Percentiles rank a stretch among this genome's conserved stretches.
These are phyloP conservation scores for Steinernema scapterisci DNA, from an alignment of 2,888 invertebrate species.

Conservation along the genomic window DNA sequence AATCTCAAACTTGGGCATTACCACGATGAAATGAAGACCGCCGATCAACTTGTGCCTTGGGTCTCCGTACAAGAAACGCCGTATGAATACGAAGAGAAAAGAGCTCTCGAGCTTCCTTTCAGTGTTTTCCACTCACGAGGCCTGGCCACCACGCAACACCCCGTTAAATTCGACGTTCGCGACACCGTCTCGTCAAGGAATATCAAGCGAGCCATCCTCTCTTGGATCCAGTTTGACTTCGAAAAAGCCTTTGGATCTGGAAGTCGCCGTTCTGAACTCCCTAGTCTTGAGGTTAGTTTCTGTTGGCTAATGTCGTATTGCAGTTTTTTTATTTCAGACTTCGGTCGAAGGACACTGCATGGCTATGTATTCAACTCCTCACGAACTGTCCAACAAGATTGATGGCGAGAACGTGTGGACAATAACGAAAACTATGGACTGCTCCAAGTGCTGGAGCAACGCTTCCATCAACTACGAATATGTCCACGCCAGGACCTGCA, in stretches of 20 bases:
- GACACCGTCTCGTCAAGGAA: slow-evolving; percentile 55
- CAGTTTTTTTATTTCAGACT: slow-evolving; percentile 36
- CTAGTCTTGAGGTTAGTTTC: too few relatives aligned
- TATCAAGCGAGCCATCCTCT: slow-evolving; percentile 63
- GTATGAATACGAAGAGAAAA: background rate
- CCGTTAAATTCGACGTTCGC: background rate
- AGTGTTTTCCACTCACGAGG: too few relatives aligned
- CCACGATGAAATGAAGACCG: background rate
- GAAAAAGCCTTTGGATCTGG: too few relatives aligned
- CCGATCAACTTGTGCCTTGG: background rate
- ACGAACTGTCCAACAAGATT: background rate
- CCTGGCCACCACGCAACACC: background rate
- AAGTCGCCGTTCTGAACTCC: too few relatives aligned
- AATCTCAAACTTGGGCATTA: background rate
- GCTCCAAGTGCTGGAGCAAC: slow-evolving; percentile 67
- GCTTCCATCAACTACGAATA: slow-evolving; percentile 51
- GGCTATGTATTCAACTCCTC: slow-evolving; percentile 46
- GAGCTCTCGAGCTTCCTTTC: too few relatives aligned
- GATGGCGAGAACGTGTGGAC: slow-evolving; percentile 17
- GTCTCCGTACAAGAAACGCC: background rate
- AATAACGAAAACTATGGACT: slow-evolving; percentile 67
- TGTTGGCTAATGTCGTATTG: too few relatives aligned
- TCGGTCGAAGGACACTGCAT: slow-evolving; percentile 63
- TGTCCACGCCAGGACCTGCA: slow-evolving; percentile 34
- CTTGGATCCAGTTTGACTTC: slow-evolving; percentile 57